A percentile compares a stretch with the other conserved stretches of the same genome.
Evolutionary conservation across 37 sponge, comb jelly and placozoan genomes (phyloP).

Genomic region (Lycopodina hypogea): DNA sequence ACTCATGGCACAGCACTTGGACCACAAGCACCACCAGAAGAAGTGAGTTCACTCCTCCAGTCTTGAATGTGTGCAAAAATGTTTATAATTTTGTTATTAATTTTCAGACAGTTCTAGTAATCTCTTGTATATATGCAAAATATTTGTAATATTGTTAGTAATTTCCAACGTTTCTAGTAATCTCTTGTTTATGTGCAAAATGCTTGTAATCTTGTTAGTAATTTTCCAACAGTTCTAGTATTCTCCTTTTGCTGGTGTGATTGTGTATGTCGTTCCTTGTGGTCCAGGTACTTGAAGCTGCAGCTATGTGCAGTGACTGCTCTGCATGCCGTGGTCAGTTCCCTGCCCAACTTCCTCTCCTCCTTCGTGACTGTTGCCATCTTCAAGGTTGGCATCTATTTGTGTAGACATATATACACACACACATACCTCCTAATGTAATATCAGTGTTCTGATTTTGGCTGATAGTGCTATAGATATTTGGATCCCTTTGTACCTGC

Average conservation of each 20-base stretch:
- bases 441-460: too few species aligned
- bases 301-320: conserved; percentile 36
- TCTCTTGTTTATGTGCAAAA: too few species aligned
- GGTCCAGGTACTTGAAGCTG: conserved; percentile 8
- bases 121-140: background rate
- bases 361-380: conserved; percentile 37
- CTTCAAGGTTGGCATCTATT: conserved; percentile 24
- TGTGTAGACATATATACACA: too few species aligned
- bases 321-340: conserved; percentile 30
- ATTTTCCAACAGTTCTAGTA: background rate
- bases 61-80: too few species aligned
- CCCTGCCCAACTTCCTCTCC: conserved; percentile 72
- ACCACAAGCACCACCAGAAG: background rate
- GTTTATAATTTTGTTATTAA: too few species aligned
- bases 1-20: conserved; percentile 16
- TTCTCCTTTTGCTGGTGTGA: background rate
- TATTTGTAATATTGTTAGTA: background rate
- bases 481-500: too few species aligned
- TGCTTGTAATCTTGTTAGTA: background rate
- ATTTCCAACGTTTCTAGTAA: background rate
- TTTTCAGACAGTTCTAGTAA: too few species aligned
- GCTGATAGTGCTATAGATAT: too few species aligned
- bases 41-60: background rate
- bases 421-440: too few species aligned
- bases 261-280: too few species aligned